A percentile compares a stretch with the other conserved stretches of the same genome.
These are phyloP conservation scores for Gallinago paraguaiae DNA, from an alignment of 2,113 vertebrate species.

Conservation along the genomic window DNA sequence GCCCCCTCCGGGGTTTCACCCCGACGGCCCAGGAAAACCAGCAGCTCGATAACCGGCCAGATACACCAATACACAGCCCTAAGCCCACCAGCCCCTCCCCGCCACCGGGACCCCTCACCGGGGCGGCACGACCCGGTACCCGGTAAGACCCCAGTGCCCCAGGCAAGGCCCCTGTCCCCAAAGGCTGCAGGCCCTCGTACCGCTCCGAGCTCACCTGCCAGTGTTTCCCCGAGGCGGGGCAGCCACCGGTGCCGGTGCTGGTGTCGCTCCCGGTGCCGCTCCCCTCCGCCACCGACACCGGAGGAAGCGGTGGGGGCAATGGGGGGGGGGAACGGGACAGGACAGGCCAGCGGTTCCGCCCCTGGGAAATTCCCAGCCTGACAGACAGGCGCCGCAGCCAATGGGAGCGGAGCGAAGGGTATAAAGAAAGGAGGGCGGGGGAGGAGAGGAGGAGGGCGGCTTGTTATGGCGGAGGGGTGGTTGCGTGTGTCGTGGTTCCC, in stretches of 20 bases:
- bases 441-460: fast-evolving
- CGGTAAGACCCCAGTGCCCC: neutral
- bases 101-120: neutral
- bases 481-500: fast-evolving
- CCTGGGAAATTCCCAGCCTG: slow-evolving; percentile 54
- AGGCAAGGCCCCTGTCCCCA: neutral
- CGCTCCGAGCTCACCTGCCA: neutral
- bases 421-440: neutral
- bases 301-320: neutral
- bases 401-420: fast-evolving
- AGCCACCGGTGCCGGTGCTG: fast-evolving
- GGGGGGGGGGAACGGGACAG: no score
- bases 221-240: neutral
- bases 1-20: neutral
- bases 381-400: slow-evolving; percentile 1
- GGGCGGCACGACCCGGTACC: neutral
- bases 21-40: neutral
- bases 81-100: neutral
- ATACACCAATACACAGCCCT: neutral
- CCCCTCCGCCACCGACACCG: neutral
- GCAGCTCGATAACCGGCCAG: neutral
- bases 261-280: fast-evolving
- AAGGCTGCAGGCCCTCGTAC: neutral
- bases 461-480: fast-evolving
- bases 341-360: neutral